A percentile compares a stretch with the other conserved stretches of the same genome.
Evolutionary conservation across 2,797 vertebrate genomes (phyloP).

Genomic region (Capromys pilorides): DNA sequence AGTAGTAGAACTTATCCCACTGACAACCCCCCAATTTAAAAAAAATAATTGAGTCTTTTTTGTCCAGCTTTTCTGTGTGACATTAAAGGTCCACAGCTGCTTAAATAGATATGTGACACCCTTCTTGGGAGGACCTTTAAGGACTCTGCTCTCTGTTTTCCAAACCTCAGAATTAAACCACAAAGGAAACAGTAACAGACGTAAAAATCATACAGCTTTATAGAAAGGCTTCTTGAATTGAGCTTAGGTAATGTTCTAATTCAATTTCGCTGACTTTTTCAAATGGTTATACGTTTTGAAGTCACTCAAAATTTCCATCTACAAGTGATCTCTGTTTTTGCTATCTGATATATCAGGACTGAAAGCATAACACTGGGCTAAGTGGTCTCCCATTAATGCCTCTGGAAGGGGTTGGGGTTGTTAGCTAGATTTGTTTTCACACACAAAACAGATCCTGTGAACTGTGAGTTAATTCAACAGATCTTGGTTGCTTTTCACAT

Average conservation of each 20-base stretch:
- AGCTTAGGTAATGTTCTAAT: conserved; percentile 34
- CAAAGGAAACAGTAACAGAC: conserved; percentile 44
- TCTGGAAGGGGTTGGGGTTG: not conserved
- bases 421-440: not conserved
- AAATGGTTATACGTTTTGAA: conserved; percentile 21
- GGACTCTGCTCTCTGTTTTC: not conserved
- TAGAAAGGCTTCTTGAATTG: conserved; percentile 8
- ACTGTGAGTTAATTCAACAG: not conserved
- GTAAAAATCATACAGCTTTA: conserved; percentile 20
- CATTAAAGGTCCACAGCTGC: conserved; percentile 41
- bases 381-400: not conserved
- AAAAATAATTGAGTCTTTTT: conserved; percentile 61
- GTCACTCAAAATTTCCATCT: conserved; percentile 37
- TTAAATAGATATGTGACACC: conserved; percentile 50
- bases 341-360: not conserved
- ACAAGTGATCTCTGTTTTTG: conserved; percentile 34
- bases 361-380: not conserved
- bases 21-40: conserved; percentile 59
- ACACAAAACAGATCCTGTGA: not conserved
- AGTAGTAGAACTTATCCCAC: conserved; percentile 24
- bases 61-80: conserved; percentile 42
- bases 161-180: conserved; percentile 51
- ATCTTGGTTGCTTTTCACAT: not conserved
- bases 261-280: conserved; percentile 33
- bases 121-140: conserved; percentile 51